A percentile compares a stretch with the other conserved stretches of the same genome.
phyloP scores from a whole-genome alignment of 1,140 invertebrate species.

The Choristoneura fumiferana region DNA sequence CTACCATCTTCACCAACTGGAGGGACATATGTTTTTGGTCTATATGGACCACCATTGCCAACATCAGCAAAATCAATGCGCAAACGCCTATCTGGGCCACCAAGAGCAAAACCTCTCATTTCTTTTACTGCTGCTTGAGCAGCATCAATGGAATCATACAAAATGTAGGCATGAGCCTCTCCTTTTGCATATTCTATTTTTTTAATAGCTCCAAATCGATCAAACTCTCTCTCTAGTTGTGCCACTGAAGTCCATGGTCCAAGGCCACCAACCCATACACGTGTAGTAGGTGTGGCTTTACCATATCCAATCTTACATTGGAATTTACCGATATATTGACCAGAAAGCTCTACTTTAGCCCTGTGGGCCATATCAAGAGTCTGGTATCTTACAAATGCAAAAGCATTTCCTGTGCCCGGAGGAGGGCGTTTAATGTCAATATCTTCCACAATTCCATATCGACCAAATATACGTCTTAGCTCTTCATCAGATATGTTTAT shows the following conservation, averaged over 20 bases:
- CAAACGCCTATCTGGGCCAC: constrained; percentile 91
- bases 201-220: constrained; percentile 98
- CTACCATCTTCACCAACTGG: constrained; percentile 82
- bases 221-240: constrained; percentile 96
- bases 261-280: constrained; percentile 98
- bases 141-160: constrained; percentile 98
- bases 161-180: constrained; percentile 95
- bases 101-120: constrained; percentile 96
- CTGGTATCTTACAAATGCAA: constrained; percentile 97
- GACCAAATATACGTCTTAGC: constrained; percentile 94
- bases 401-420: constrained; percentile 97
- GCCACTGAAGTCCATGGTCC: constrained; percentile 96
- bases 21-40: constrained; percentile 77
- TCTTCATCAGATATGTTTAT: constrained; percentile 98
- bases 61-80: constrained; percentile 98
- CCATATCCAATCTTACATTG: constrained; percentile 99
- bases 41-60: constrained; percentile 81
- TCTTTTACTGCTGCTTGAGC: constrained; percentile 97
- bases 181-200: constrained; percentile 98
- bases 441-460: constrained; percentile 97
- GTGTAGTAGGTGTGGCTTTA: constrained; percentile 96
- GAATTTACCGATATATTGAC: constrained; percentile 98
- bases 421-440: constrained; percentile 98
- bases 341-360: constrained; percentile 97
- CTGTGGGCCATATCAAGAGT: constrained; percentile 97